Conservation (phyloP, 2,797 vertebrate species). For the Pseudomugil tenellus region DNA sequence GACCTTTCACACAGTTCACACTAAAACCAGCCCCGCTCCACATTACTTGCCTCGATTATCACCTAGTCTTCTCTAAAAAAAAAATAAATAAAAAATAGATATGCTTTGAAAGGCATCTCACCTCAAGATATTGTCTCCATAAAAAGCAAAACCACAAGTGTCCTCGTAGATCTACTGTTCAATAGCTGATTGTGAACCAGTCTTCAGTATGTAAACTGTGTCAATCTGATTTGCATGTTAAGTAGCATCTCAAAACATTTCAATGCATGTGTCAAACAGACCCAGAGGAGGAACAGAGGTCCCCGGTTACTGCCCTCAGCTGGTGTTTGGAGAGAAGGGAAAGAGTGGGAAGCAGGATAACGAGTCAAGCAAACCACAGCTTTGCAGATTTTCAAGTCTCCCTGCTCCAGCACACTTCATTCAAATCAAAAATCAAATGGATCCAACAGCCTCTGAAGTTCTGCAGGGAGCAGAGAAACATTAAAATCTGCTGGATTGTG, state of each 20-base stretch:
- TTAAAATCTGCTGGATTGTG: too few species aligned
- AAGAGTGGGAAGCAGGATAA: slow-evolving; percentile 14
- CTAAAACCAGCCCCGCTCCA: not conserved
- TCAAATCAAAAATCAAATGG: too few species aligned
- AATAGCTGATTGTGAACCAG: slow-evolving; percentile 1
- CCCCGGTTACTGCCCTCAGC: slow-evolving; percentile 22
- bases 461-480: too few species aligned
- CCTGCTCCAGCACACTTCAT: too few species aligned
- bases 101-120: slow-evolving; percentile 15
- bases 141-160: too few species aligned
- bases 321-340: slow-evolving; percentile 33
- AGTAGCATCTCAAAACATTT: slow-evolving; percentile 48
- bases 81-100: slow-evolving; percentile 10
- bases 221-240: slow-evolving; percentile 63
- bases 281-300: slow-evolving; percentile 17
- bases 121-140: slow-evolving; percentile 3
- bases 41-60: not conserved
- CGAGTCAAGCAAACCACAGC: slow-evolving; percentile 17
- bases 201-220: slow-evolving; percentile 24
- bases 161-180: slow-evolving; percentile 9
- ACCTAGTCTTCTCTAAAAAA: not conserved
- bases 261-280: slow-evolving; percentile 58
- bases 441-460: too few species aligned
- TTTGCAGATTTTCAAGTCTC: too few species aligned
- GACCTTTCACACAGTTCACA: slow-evolving; percentile 26